These are phyloP conservation scores for Anaspis maculata DNA, from an alignment of 2,888 invertebrate species.

Conservation along the genomic window DNA sequence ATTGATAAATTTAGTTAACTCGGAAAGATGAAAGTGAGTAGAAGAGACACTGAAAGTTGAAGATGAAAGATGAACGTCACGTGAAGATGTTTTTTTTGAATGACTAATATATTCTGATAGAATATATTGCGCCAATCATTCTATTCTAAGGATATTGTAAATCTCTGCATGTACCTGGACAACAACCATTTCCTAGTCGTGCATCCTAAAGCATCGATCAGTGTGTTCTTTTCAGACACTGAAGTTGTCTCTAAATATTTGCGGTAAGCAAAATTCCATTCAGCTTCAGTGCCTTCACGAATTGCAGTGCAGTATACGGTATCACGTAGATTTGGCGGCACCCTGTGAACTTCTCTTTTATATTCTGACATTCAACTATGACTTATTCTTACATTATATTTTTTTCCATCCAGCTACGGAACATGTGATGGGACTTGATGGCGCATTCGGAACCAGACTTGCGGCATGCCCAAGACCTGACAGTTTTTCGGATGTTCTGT, in stretches of 20 bases:
- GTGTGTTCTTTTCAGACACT: constrained; percentile 53
- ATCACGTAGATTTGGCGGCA: constrained; percentile 53
- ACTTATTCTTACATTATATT: constrained; percentile 36
- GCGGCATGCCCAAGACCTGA: constrained; percentile 51
- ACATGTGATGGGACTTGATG: constrained; percentile 42
- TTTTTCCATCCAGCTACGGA: constrained; percentile 45
- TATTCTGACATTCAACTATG: neutral
- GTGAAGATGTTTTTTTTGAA: too few relatives aligned
- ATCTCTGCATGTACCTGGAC: constrained; percentile 44
- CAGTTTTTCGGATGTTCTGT: constrained; percentile 46
- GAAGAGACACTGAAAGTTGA: too few relatives aligned
- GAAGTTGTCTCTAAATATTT: constrained; percentile 44
- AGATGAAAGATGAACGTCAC: too few relatives aligned
- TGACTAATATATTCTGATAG: too few relatives aligned
- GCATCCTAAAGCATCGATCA: constrained; percentile 50
- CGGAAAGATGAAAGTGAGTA: constrained; percentile 15
- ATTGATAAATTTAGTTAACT: constrained; percentile 8
- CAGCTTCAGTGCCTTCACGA: constrained; percentile 51
- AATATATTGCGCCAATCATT: too few relatives aligned
- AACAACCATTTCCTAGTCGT: constrained; percentile 49
- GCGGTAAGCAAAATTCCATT: constrained; percentile 61
- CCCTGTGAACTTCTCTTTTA: constrained; percentile 36
- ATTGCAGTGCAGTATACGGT: constrained; percentile 60
- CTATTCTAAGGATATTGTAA: too few relatives aligned
- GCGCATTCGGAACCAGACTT: constrained; percentile 46